These are phyloP conservation scores for Drosophila simulans DNA, from an alignment of 1,140 invertebrate species.

Conservation along the genomic window DNA sequence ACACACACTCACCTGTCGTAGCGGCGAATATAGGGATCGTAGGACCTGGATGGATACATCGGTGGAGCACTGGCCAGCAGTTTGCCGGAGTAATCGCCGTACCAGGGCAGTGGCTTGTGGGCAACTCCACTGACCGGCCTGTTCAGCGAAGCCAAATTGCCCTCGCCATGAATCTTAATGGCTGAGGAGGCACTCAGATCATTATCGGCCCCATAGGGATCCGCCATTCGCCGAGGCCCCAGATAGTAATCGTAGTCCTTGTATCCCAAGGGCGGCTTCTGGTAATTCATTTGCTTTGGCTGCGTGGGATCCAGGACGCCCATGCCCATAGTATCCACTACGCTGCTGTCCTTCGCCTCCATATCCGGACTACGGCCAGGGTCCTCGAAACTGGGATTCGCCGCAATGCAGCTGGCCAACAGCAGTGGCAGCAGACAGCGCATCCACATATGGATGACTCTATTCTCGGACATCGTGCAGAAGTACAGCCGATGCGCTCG, in stretches of 20 bases:
- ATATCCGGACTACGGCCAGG: conserved; percentile 1
- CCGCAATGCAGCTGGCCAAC: background rate
- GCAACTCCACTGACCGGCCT: conserved; percentile 16
- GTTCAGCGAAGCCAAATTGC: conserved; percentile 18
- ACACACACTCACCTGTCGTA: conserved; percentile 69
- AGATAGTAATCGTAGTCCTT: conserved; percentile 59
- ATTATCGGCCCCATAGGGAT: conserved; percentile 16
- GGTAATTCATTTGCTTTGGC: conserved; percentile 23
- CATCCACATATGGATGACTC: conserved; percentile 1
- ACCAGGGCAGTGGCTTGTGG: conserved; percentile 53
- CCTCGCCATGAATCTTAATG: conserved; percentile 32
- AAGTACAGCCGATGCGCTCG: conserved; percentile 35
- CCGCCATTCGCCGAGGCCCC: conserved; percentile 12
- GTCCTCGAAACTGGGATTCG: conserved; percentile 41
- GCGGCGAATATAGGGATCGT: conserved; percentile 78
- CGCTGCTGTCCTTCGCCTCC: conserved; percentile 31
- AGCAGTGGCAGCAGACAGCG: conserved; percentile 7
- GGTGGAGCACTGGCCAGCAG: conserved; percentile 17
- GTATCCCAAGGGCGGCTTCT: conserved; percentile 33
- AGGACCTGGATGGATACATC: conserved; percentile 78
- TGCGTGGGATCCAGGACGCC: conserved; percentile 17
- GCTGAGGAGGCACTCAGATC: conserved; percentile 31
- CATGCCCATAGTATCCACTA: conserved; percentile 23
- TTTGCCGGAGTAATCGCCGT: conserved; percentile 46
- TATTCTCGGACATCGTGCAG: conserved; percentile 14